A percentile compares a stretch with the other conserved stretches of the same genome.
phyloP scores from a whole-genome alignment of 2,888 invertebrate genomes.

The Lasiommata megera region DNA sequence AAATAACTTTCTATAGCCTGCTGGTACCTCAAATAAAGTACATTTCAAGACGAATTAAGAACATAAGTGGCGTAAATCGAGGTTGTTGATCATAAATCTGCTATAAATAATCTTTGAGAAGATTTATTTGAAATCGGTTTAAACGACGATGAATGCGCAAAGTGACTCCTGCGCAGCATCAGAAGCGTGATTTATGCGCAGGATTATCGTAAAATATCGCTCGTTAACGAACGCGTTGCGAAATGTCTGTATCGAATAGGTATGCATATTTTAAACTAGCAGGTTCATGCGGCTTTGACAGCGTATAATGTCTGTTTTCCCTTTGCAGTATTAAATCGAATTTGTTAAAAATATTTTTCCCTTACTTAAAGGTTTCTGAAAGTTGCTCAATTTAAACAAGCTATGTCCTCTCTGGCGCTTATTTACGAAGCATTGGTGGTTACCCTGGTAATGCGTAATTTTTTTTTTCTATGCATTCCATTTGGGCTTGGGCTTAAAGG shows the following conservation, averaged over 20 bases:
- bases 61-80: conserved; percentile 1
- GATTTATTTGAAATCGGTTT: conserved; percentile 20
- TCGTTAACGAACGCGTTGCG: conserved; percentile 40
- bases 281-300: not conserved
- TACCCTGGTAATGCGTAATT: too few relatives aligned
- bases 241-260: not conserved
- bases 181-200: conserved; percentile 43
- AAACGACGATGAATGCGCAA: conserved; percentile 15
- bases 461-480: too few relatives aligned
- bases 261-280: not conserved
- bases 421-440: too few relatives aligned
- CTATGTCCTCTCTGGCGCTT: too few relatives aligned
- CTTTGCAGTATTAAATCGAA: too few relatives aligned
- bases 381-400: too few relatives aligned
- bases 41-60: not conserved
- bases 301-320: too few relatives aligned
- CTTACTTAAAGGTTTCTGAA: too few relatives aligned
- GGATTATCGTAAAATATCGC: conserved; percentile 46
- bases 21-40: not conserved
- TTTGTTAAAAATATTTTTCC: too few relatives aligned
- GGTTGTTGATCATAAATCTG: conserved; percentile 12
- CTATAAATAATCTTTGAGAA: conserved; percentile 18
- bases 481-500: too few relatives aligned
- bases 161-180: conserved; percentile 41
- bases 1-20: too few relatives aligned